phyloP scores from a whole-genome alignment of 2,797 vertebrate genomes.

The Amblyraja radiata region DNA sequence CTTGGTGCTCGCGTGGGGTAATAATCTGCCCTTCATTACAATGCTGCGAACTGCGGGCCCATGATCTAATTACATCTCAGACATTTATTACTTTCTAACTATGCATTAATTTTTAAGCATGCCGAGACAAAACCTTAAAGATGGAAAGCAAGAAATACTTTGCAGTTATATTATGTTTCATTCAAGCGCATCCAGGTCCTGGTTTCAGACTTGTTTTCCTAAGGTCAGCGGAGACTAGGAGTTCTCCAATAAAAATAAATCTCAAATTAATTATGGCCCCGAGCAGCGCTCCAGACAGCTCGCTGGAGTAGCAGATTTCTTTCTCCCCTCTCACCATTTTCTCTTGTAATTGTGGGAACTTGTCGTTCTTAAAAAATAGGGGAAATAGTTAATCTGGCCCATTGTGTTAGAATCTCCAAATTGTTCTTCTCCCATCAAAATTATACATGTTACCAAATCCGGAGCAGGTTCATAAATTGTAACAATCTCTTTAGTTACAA shows the following conservation, averaged over 20 bases:
- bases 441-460: not conserved
- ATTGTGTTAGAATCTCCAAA: not conserved
- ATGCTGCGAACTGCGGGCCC: not conserved
- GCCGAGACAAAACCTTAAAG: constrained; percentile 69
- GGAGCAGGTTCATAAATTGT: not conserved
- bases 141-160: constrained; percentile 74
- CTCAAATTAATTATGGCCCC: constrained; percentile 98
- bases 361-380: constrained; percentile 46
- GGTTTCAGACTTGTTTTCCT: constrained; percentile 90
- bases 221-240: constrained; percentile 88
- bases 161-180: constrained; percentile 78
- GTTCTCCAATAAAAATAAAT: constrained; percentile 99
- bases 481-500: not conserved
- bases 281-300: constrained; percentile 88
- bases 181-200: constrained; percentile 82
- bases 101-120: not conserved
- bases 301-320: constrained; percentile 67
- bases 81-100: constrained; percentile 18
- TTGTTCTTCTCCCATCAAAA: not conserved
- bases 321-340: constrained; percentile 46
- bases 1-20: not conserved
- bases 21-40: not conserved
- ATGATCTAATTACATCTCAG: not conserved
- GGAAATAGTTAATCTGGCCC: too few relatives aligned
- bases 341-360: constrained; percentile 54